These are phyloP conservation scores for Cebuella pygmaea DNA, from an alignment of 2,797 vertebrate genomes.

Conservation along the genomic window DNA sequence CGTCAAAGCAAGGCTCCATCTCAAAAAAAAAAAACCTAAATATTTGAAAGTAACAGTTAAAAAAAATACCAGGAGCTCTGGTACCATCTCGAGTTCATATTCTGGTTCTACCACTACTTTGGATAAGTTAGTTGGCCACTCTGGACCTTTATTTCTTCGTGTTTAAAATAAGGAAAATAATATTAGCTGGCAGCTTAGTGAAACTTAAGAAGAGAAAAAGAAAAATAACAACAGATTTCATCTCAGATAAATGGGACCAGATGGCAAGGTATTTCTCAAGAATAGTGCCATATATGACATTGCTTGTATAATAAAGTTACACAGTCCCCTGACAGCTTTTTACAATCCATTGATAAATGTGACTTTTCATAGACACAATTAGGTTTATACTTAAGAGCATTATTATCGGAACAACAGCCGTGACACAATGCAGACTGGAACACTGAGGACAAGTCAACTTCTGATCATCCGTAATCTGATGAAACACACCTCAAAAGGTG, in stretches of 20 bases:
- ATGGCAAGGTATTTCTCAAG: background rate
- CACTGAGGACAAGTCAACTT: constrained; percentile 24
- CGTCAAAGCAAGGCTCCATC: no score
- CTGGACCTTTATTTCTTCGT: constrained; percentile 26
- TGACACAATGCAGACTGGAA: background rate
- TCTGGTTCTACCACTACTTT: background rate
- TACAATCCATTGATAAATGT: constrained; percentile 16
- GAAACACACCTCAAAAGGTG: constrained; percentile 63
- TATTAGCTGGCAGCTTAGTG: background rate
- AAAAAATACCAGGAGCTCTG: background rate
- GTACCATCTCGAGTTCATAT: background rate
- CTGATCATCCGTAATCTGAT: background rate
- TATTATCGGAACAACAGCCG: background rate
- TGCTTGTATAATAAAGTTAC: background rate
- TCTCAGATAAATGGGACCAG: constrained; percentile 15
- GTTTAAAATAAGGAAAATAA: constrained; percentile 8
- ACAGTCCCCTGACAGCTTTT: background rate
- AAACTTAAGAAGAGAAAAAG: background rate
- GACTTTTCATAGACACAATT: constrained; percentile 17
- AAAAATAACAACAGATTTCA: background rate
- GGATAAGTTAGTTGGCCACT: background rate
- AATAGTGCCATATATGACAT: background rate
- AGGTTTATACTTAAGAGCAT: background rate
- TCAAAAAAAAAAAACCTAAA: background rate
- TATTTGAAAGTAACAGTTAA: constrained; percentile 12